Conservation (phyloP, 2,113 vertebrate species). For the Chelonoidis abingdonii region DNA sequence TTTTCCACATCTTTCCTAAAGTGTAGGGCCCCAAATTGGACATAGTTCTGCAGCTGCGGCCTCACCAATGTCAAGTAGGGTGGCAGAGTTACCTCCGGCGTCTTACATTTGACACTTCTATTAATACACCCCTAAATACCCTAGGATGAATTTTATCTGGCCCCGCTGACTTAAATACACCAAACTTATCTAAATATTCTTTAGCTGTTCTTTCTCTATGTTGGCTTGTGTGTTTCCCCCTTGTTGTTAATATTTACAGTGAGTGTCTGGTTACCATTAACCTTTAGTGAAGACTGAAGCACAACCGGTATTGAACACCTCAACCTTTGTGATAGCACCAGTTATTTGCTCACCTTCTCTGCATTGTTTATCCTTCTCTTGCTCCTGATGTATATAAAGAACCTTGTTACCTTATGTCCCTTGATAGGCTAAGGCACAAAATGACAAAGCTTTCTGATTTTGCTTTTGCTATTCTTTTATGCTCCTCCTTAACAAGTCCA, state of each 20-base stretch:
- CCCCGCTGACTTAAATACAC: not conserved
- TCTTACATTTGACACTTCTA: not conserved
- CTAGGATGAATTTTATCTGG: not conserved
- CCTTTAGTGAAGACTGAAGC: no score
- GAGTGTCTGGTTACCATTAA: not conserved
- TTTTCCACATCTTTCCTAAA: not conserved
- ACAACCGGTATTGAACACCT: no score
- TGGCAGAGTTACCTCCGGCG: not conserved
- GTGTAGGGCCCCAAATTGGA: not conserved
- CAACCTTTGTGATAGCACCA: no score
- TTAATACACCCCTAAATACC: not conserved
- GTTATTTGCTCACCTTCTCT: no score
- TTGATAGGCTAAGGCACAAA: no score
- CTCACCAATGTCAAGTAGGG: not conserved
- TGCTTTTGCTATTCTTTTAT: not conserved
- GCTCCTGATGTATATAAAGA: no score
- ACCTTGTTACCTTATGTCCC: no score
- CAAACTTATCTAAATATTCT: not conserved
- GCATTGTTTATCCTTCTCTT: no score
- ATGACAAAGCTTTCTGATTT: not conserved
- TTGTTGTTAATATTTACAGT: not conserved
- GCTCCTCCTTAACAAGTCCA: not conserved
- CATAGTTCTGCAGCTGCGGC: no score
- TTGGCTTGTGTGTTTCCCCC: not conserved
- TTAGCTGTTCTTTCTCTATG: not conserved